phyloP scores from a whole-genome alignment of 2,113 vertebrate species.

The Theropithecus gelada region DNA sequence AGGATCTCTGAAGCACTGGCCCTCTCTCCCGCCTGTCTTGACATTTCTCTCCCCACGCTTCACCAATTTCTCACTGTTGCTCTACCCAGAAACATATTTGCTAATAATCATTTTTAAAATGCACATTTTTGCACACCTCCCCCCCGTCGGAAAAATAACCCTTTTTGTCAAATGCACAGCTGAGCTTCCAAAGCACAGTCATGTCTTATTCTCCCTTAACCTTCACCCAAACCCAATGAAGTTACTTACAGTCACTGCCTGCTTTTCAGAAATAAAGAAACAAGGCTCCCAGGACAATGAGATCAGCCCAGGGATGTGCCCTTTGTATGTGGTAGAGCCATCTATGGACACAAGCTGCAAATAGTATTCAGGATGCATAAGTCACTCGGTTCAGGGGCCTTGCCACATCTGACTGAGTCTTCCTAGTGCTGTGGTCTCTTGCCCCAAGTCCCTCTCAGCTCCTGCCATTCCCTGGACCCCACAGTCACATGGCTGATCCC shows the following conservation, averaged over 20 bases:
- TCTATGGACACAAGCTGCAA: accelerated
- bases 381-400: no score
- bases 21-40: not conserved
- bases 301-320: not conserved
- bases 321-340: not conserved
- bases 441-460: not conserved
- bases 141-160: not conserved
- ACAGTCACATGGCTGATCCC: accelerated
- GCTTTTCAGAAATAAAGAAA: not conserved
- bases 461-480: accelerated
- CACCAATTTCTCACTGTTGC: not conserved
- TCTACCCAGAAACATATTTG: not conserved
- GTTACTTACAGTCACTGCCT: not conserved
- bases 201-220: not conserved
- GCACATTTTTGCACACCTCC: not conserved
- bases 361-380: not conserved
- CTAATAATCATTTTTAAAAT: not conserved
- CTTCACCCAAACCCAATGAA: not conserved
- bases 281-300: no score
- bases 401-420: no score
- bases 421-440: no score
- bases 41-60: accelerated
- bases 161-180: not conserved
- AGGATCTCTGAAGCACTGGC: not conserved
- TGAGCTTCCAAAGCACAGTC: not conserved